A percentile compares a stretch with the other conserved stretches of the same genome.
Evolutionary conservation across 1,140 invertebrate genomes (phyloP).

Genomic region (Psilanteris sp.): DNA sequence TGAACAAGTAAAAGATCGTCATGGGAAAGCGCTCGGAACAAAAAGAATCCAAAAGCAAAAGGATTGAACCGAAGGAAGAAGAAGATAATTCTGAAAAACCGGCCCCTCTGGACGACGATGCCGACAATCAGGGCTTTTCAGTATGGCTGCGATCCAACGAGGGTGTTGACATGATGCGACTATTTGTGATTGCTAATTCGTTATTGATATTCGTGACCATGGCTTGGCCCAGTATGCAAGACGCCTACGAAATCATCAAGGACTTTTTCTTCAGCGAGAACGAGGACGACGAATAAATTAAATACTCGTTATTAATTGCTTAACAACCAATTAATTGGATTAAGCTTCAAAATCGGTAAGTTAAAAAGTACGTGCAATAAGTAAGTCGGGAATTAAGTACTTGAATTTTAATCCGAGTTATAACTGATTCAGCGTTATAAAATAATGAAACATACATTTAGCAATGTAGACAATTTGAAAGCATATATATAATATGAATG

Average conservation of each 20-base stretch:
- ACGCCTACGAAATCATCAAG: constrained; percentile 71
- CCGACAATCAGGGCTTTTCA: constrained; percentile 79
- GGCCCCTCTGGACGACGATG: constrained; percentile 66
- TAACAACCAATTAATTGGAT: too few relatives aligned
- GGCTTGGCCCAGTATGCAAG: constrained; percentile 81
- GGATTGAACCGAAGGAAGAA: constrained; percentile 40
- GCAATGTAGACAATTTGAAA: too few relatives aligned
- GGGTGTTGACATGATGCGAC: constrained; percentile 81
- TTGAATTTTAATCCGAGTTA: too few relatives aligned
- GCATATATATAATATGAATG: too few relatives aligned
- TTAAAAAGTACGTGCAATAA: too few relatives aligned
- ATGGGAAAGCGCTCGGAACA: constrained; percentile 61
- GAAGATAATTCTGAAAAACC: constrained; percentile 43
- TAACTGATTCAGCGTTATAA: too few relatives aligned
- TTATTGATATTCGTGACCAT: constrained; percentile 81
- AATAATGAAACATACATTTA: too few relatives aligned
- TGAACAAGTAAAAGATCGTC: constrained; percentile 34
- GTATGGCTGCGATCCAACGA: constrained; percentile 81
- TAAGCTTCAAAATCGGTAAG: too few relatives aligned
- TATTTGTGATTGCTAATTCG: constrained; percentile 82
- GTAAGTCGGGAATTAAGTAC: too few relatives aligned
- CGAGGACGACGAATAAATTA: constrained; percentile 31
- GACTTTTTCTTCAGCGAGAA: constrained; percentile 75
- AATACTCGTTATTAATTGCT: background rate
- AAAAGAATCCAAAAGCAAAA: constrained; percentile 41